Evolutionary conservation across 2,113 vertebrate species (phyloP).

Genomic region (Platysteira castanea): DNA sequence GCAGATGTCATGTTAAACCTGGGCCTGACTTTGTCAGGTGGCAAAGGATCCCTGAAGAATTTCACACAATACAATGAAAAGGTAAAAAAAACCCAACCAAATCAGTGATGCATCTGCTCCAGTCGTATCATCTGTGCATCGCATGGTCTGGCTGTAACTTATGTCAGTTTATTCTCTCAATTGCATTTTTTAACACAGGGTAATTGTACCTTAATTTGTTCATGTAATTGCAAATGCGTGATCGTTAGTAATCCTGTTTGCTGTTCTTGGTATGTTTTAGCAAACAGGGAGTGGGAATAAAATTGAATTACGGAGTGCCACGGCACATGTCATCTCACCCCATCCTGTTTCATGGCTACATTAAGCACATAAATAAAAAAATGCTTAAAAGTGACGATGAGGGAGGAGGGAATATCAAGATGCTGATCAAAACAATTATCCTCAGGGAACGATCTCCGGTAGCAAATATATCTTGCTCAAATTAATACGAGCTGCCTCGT

Average conservation of each 20-base stretch:
- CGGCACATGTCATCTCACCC: slow-evolving; percentile 13
- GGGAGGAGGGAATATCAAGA: slow-evolving; percentile 30
- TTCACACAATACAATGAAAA: slow-evolving; percentile 71
- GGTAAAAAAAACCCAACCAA: slow-evolving; percentile 57
- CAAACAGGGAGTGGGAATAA: slow-evolving; percentile 63
- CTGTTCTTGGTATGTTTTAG: slow-evolving; percentile 56
- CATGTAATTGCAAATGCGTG: slow-evolving; percentile 68
- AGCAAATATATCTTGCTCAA: slow-evolving; percentile 34
- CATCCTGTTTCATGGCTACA: slow-evolving; percentile 29
- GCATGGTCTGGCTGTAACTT: slow-evolving; percentile 29
- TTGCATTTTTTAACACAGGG: slow-evolving; percentile 62
- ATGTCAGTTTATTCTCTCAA: slow-evolving; percentile 37
- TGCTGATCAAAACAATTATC: slow-evolving; percentile 36
- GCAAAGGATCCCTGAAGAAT: slow-evolving; percentile 63
- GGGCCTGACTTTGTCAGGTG: slow-evolving; percentile 7
- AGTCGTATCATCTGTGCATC: not conserved
- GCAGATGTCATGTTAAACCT: fast-evolving
- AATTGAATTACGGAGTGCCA: slow-evolving; percentile 40
- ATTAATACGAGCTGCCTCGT: slow-evolving; percentile 1
- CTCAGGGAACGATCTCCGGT: not conserved
- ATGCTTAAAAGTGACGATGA: not conserved
- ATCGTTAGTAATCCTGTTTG: slow-evolving; percentile 68
- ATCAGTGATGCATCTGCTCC: not conserved
- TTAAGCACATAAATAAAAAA: slow-evolving; percentile 37
- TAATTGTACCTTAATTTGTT: slow-evolving; percentile 74